Percentiles rank a stretch among this genome's conserved stretches.
Conservation (phyloP, 2,888 invertebrate species). For the Oxytorus armatus region DNA sequence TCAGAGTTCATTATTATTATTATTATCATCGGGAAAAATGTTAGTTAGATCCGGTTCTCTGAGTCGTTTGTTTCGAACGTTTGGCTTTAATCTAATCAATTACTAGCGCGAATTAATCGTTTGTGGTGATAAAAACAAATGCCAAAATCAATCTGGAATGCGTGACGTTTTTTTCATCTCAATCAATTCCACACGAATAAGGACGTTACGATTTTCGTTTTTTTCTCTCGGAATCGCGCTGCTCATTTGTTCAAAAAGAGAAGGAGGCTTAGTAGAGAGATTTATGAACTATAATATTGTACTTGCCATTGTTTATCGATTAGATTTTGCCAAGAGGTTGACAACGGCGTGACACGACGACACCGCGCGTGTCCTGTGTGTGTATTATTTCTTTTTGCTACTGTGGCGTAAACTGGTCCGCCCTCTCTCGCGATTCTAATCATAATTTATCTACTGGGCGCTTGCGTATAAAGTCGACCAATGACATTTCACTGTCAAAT, state of each 20-base stretch:
- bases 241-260: not conserved
- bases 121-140: conserved; percentile 37
- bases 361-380: conserved; percentile 36
- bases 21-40: not conserved
- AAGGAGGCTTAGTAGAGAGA: not conserved
- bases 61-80: not conserved
- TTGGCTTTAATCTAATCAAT: conserved; percentile 4
- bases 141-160: conserved; percentile 7
- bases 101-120: conserved; percentile 1
- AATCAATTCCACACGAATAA: not conserved
- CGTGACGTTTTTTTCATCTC: not conserved
- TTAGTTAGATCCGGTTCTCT: not conserved
- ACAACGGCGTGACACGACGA: conserved; percentile 61
- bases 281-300: conserved; percentile 1
- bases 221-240: not conserved
- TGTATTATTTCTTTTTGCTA: conserved; percentile 29
- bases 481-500: conserved; percentile 3
- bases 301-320: conserved; percentile 69
- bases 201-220: conserved; percentile 5
- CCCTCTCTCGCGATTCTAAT: conserved; percentile 62
- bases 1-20: not conserved
- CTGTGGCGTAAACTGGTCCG: conserved; percentile 48
- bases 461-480: conserved; percentile 50
- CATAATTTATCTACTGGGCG: conserved; percentile 32
- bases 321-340: conserved; percentile 51